phyloP scores from a whole-genome alignment of 2,797 vertebrate species.

The Pseudochaenichthys georgianus region DNA sequence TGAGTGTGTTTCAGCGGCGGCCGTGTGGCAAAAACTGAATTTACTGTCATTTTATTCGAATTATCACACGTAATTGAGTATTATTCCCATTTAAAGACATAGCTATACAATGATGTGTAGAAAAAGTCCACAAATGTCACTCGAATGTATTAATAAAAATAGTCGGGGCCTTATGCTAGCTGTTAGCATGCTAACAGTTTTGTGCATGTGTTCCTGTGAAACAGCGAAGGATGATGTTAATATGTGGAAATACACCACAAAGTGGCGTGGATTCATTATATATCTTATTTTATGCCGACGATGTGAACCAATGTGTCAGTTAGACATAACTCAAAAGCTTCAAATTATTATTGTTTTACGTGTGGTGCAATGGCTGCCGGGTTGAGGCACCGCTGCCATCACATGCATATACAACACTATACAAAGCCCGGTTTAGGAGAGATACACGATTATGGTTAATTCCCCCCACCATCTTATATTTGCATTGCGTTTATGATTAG shows the following conservation, averaged over 20 bases:
- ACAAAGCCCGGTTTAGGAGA: rapidly evolving
- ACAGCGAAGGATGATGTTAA: not conserved
- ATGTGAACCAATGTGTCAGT: rapidly evolving
- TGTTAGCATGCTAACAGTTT: conserved; percentile 69
- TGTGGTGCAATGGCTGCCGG: not conserved
- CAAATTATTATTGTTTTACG: too few relatives aligned
- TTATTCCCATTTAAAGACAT: not conserved
- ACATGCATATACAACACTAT: too few relatives aligned
- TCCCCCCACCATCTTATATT: not conserved
- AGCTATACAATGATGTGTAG: rapidly evolving
- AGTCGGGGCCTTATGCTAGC: conserved; percentile 74
- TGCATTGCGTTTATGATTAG: not conserved
- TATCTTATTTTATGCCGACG: rapidly evolving
- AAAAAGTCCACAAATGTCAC: rapidly evolving
- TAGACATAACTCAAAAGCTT: rapidly evolving
- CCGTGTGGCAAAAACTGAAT: conserved; percentile 20
- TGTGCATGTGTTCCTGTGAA: conserved; percentile 72
- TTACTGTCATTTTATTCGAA: not conserved
- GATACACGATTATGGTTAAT: rapidly evolving
- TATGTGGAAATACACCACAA: not conserved
- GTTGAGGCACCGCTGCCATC: not conserved
- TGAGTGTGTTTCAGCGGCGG: conserved; percentile 64
- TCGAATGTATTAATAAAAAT: not conserved
- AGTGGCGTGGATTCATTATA: rapidly evolving
- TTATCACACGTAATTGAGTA: rapidly evolving